Evolutionary conservation across 2,797 vertebrate species (phyloP).

Genomic region (Sebastiscus tertius): DNA sequence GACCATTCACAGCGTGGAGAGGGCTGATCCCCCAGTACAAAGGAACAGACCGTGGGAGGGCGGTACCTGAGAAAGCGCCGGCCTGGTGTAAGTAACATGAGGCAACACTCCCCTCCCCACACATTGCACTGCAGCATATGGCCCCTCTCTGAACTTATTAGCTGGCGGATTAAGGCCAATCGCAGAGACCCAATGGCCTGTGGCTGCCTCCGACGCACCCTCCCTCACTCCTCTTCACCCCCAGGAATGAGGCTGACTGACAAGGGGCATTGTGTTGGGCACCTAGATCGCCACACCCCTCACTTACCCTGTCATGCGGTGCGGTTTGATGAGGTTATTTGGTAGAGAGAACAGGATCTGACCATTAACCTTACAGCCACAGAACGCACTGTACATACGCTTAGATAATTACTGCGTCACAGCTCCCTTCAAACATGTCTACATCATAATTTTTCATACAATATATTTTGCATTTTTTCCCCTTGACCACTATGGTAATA

Average conservation of each 20-base stretch:
- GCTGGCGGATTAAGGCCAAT: constrained; percentile 94
- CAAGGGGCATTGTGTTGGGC: constrained; percentile 82
- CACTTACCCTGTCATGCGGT: constrained; percentile 80
- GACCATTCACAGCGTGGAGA: constrained; percentile 94
- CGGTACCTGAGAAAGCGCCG: constrained; percentile 95
- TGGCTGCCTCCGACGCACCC: constrained; percentile 79
- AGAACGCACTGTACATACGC: constrained; percentile 9
- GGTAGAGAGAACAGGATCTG: constrained; percentile 51
- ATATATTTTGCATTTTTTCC: constrained; percentile 41
- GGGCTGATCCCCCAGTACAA: constrained; percentile 94
- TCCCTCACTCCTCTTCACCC: constrained; percentile 70
- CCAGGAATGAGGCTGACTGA: constrained; percentile 91
- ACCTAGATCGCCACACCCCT: constrained; percentile 79
- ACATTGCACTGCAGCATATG: constrained; percentile 92
- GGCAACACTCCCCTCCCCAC: constrained; percentile 89
- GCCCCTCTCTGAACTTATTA: constrained; percentile 98
- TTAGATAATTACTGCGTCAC: constrained; percentile 25
- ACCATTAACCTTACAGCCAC: constrained; percentile 54
- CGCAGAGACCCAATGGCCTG: constrained; percentile 82
- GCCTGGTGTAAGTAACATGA: constrained; percentile 94
- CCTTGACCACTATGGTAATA: constrained; percentile 49
- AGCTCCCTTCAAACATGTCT: constrained; percentile 38
- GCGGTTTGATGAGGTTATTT: constrained; percentile 84
- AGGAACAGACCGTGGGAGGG: constrained; percentile 88
- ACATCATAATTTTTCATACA: constrained; percentile 48